phyloP scores from a whole-genome alignment of 2,113 vertebrate species.

The Crotalus tigris region DNA sequence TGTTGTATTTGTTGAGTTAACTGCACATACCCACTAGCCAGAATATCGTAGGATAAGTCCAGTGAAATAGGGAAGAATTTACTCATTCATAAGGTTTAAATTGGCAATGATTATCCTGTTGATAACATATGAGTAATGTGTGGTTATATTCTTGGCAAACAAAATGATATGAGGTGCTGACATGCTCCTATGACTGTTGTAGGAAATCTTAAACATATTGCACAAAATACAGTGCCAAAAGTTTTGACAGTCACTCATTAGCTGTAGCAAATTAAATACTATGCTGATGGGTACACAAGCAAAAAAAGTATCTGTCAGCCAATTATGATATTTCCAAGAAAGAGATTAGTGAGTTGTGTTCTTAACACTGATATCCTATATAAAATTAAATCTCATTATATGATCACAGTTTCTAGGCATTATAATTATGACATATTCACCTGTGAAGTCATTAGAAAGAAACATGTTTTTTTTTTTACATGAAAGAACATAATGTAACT shows the following conservation, averaged over 20 bases:
- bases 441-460: neutral
- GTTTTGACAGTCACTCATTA: neutral
- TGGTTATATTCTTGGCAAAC: neutral
- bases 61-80: neutral
- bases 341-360: neutral
- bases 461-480: neutral
- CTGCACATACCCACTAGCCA: neutral
- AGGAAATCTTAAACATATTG: neutral
- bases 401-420: fast-evolving
- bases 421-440: neutral
- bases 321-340: neutral
- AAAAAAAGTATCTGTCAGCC: neutral
- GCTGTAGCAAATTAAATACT: neutral
- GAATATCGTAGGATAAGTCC: neutral
- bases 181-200: neutral
- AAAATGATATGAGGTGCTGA: neutral
- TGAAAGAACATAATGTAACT: constrained; percentile 16
- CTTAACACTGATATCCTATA: neutral
- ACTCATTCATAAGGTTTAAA: neutral
- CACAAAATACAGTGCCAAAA: neutral
- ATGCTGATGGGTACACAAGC: neutral
- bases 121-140: neutral
- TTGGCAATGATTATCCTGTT: neutral
- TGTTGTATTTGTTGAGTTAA: neutral
- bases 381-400: neutral